Base-by-base conservation (phyloP, 2,797 vertebrate species). In the Crocidura indochinensis region DNA sequence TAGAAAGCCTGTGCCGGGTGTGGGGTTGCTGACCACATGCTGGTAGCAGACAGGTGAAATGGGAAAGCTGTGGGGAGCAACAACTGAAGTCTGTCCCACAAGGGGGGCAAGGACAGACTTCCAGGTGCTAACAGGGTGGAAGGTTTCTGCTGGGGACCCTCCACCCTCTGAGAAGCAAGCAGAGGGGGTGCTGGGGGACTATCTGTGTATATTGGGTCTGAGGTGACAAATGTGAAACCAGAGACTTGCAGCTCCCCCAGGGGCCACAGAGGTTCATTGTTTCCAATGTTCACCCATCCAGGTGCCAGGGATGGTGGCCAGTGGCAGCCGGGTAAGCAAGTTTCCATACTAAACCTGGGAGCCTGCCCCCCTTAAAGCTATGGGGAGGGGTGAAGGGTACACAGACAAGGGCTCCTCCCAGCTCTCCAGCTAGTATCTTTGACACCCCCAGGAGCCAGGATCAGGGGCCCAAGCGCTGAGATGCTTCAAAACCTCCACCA, bases 241-340 rank as follows among this genome's bases (percentile, higher is more conserved):
- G 76, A 89, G 83, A 72, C 44, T 73, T 46, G 76, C 82, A 79
- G 46, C 26, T 19, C 51, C 67, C 72, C 68, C 0, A 8, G 81
- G 90, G 82, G 89, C 68, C 90, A 94, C 87, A 95, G 93, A 92
- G 87, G 79, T 82, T 85, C 92, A 93, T 88, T 96, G 96, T 96
- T 92, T 95, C 82, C 38, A 1, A 82, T 74, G 85, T 44, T 71
- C 73, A 82, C 8, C 51, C 79, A 47, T 24, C 73, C n/a, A 78
- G 49, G 81, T 81, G 75, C 93, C 94, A 87, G 90, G 93, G 79
- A 80, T 84, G 81, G 93, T 83, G 85, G 88, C 88, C 75, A 85
- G 56, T 68, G 56, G 29, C 10, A 29, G 85, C 82, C 53, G 7
- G 26, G 51, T 31, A 26, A 94, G 60, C 49, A 44, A 75, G 74